phyloP scores from a whole-genome alignment of 1,140 invertebrate genomes.

The Anoplolepis gracilipes region DNA sequence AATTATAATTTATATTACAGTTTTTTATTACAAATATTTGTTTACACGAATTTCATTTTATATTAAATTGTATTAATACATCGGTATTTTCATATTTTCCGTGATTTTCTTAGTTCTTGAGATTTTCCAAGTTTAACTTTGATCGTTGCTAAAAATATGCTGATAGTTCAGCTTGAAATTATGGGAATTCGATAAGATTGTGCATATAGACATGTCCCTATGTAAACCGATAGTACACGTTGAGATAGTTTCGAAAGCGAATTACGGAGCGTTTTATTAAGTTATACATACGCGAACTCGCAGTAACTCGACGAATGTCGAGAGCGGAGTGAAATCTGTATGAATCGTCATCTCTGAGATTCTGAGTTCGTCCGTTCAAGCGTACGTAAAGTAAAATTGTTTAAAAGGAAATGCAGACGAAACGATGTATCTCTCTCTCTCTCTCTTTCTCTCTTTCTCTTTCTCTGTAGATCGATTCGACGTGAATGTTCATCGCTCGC shows the following conservation, averaged over 20 bases:
- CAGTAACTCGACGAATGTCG: conserved; percentile 15
- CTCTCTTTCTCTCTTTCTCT: neutral
- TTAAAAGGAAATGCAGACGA: conserved; percentile 6
- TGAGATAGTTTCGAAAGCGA: conserved; percentile 30
- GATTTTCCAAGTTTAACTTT: neutral
- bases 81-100: neutral
- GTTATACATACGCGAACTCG: conserved; percentile 3
- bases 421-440: neutral
- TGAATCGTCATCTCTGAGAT: conserved; percentile 1
- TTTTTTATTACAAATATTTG: neutral
- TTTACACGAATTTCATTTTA: neutral
- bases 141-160: conserved; percentile 1
- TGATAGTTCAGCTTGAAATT: conserved; percentile 21
- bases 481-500: conserved; percentile 2
- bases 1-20: neutral
- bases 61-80: neutral
- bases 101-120: neutral
- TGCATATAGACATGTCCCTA: neutral
- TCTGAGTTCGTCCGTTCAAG: neutral
- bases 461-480: neutral
- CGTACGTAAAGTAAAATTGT: conserved; percentile 22
- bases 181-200: conserved; percentile 31
- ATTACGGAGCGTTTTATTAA: conserved; percentile 46
- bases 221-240: neutral
- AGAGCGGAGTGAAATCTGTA: neutral